Base-by-base conservation (phyloP, 2,113 vertebrate species). In the Entosphenus tridentatus region DNA sequence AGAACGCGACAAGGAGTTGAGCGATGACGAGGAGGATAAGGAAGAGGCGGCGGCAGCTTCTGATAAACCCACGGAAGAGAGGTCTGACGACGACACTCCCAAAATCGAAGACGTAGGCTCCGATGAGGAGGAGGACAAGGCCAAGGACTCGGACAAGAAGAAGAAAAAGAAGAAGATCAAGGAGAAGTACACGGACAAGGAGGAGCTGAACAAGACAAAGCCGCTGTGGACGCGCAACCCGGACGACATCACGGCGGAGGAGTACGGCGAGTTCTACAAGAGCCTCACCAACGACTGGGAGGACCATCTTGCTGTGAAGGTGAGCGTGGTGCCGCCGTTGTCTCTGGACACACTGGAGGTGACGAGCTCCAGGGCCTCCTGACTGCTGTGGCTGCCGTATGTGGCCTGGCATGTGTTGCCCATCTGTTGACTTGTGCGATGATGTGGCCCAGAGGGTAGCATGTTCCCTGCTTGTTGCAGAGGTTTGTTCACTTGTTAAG, bases 111-210 rank as follows among this genome's bases (percentile, higher is more conserved):
- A 96, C 13, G 86, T 95, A 0, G 88, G 86, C 2, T 93, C 88
- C 1, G 91, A 96, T 2, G 88, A 92, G 0, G 86, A 89, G 4
- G 87, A 92, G 12, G 87, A 90, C n/a, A 77, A 81, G 67, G 79
- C 83, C 59, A 18, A n/a, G n/a, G 39, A 39, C 39, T 90, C 91
- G 76, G 73, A 76, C 21, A 83, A 82, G 71, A 85, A 83, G 59
- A 93, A 91, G 79, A 96, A 87, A 71, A 96, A 80, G 1, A 93
- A 91, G 80, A 96, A 92, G 81, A 93, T 93, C 73, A 95, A 90
- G 80, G 89, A 97, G 78, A 95, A 89, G 55, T 92, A 97, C 57
- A 87, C 89, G 2, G 88, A 95, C 71, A 83, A 87, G 71, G 90
- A 96, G 74, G 89, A 96, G 74, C 78, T 95, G 75, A 95, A 96